Evolutionary conservation across 2,888 invertebrate genomes (phyloP), one percentile per base, ranked within the genome.

Genomic region (Neocrepidodera transversa): DNA sequence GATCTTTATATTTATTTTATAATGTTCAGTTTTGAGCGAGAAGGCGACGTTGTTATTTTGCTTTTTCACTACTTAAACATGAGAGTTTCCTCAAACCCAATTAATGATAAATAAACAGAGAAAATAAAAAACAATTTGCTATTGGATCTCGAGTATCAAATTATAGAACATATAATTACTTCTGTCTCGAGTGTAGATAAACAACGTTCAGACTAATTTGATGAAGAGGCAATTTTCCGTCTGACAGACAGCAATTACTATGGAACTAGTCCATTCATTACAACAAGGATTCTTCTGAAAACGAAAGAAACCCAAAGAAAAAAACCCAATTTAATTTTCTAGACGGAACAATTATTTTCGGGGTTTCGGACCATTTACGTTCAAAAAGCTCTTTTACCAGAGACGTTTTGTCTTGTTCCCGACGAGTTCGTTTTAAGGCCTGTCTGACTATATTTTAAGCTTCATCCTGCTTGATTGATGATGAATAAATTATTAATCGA

Each of bases 321-420:
- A 38, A 48, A 56, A 56, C 30, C 7, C 48, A 47, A 55, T 55
- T 55, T 38, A 55, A 55, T 48, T 48, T 51, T 51, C 38, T 23
- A 38, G 51, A 38, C 51, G 17, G 20, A 38, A 51, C 51, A 55
- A 55, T 55, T 55, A 38, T 48, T 55, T 55, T 38, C 28, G 23
- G 45, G 32, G 56, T 56, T 57, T 57, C 38, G 42, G 56, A 43
- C 50, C 49, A 43, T 50, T 57, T 49, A 42, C 42, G 13, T 49
- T 43, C 38, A 4, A 50, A 43, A 57, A 42, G 47, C 28, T 11
- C 18, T 30, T 56, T 18, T 40, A 49, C 48, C 30, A 40, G 40
- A 49, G 49, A 56, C 49, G 32, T 49, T 50, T 43, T 50, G 49
- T 43, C 45, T 43, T 53, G 45, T 45, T 26, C 28, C 7, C 45